Percentiles rank a stretch among this genome's conserved stretches.
phyloP scores from a whole-genome alignment of 2,113 vertebrate genomes.

The Peromyscus californicus region DNA sequence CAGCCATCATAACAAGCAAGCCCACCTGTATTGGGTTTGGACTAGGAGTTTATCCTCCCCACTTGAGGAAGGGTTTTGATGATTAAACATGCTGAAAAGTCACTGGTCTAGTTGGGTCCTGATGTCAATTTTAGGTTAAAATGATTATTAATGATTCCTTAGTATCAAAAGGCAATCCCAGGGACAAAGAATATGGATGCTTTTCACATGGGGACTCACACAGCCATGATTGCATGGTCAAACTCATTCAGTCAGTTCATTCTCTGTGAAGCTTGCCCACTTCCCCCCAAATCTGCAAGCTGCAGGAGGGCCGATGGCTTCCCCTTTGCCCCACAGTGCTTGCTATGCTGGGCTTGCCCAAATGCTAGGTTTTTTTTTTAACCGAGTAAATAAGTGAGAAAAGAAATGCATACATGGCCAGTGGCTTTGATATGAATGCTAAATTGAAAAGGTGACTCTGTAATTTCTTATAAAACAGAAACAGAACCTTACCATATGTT shows the following conservation, averaged over 20 bases:
- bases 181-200: neutral
- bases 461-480: neutral
- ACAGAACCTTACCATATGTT: neutral
- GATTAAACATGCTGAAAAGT: neutral
- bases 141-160: neutral
- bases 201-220: neutral
- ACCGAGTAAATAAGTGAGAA: neutral
- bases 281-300: rapidly evolving
- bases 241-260: neutral
- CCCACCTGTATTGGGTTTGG: neutral
- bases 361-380: neutral
- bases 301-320: neutral
- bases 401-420: neutral
- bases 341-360: no score
- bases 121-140: neutral
- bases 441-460: neutral
- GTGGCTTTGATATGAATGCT: neutral
- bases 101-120: no score
- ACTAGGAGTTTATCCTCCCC: neutral
- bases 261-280: rapidly evolving
- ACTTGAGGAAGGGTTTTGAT: neutral
- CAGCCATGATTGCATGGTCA: neutral
- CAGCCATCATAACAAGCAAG: neutral
- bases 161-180: neutral
- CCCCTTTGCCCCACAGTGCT: neutral